Evolutionary conservation across 2,888 invertebrate species (phyloP).

Genomic region (Lepidochrysops patricia): DNA sequence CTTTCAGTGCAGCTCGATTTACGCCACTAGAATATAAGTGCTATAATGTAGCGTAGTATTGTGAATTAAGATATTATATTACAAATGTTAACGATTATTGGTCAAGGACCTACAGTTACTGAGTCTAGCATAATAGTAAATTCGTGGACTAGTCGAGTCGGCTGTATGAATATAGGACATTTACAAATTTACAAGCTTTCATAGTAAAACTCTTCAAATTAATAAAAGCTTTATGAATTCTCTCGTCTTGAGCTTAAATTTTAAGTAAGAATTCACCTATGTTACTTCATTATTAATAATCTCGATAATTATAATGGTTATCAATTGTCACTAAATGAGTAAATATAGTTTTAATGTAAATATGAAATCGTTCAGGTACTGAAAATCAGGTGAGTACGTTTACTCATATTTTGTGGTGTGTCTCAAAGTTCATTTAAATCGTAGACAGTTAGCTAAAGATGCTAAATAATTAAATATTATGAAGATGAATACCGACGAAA

Average conservation of each 20-base stretch:
- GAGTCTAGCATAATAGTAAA: constrained; percentile 47
- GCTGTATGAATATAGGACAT: constrained; percentile 5
- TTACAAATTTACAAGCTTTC: background rate
- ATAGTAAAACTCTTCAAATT: too few species aligned
- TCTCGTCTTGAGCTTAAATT: background rate
- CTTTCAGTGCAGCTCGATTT: background rate
- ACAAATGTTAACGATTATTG: constrained; percentile 53
- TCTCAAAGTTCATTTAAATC: background rate
- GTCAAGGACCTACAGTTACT: constrained; percentile 62
- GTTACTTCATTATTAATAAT: background rate
- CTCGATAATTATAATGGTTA: background rate
- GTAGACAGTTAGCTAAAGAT: too few species aligned
- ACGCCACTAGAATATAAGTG: constrained; percentile 25
- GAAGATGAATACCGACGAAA: too few species aligned
- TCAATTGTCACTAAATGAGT: background rate
- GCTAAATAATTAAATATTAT: too few species aligned
- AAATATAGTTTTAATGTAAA: constrained; percentile 2
- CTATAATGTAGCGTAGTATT: constrained; percentile 41
- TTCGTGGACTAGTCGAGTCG: constrained; percentile 10
- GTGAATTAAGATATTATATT: constrained; percentile 48
- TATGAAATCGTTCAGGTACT: constrained; percentile 8
- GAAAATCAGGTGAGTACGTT: background rate
- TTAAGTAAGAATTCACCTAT: background rate
- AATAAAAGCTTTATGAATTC: too few species aligned
- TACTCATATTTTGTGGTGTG: background rate